Evolutionary conservation across 2,113 vertebrate species (phyloP), one percentile per base, ranked within the genome.

Genomic region (human (Homo sapiens)): DNA sequence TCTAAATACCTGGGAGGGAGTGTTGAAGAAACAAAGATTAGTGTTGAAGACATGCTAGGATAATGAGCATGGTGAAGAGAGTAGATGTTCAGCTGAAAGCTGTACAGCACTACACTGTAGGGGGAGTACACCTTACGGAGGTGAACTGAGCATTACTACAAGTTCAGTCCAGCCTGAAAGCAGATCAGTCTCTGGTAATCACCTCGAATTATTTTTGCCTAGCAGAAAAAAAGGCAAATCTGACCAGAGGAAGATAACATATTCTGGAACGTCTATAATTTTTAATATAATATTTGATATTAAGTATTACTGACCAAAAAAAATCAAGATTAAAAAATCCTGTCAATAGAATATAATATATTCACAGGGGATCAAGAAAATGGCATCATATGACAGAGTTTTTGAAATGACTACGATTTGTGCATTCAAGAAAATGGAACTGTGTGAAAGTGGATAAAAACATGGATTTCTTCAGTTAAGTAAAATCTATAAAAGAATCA

Each of bases 91-190:
- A 22, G 0, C 20, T 85, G 59, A 52, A 86, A 82, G 68, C 9
- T 23, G 1, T 48, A 8, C 0, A 35, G 20, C 25, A 35, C 30
- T 18, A 0, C 0, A 61, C 8, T 9, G 4, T 35, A n/a, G 10
- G 12, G 27, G 38, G 8, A 35, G 27, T 11, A 11, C n/a, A 27
- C 6, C 27, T 6, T 92, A 3, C 2, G 14, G 23, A 43, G 30
- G 14, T 55, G 25, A 55, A 43, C 23, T 30, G 61, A 66, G 45
- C 6, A 22, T 66, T 64, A 2, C 20, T 59, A 16, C 64, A 88
- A 50, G 45, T 64, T 6, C 8, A 95, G 10, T 38, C 11, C 8
- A 52, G 11, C 14, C 48, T 92, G 64, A 80, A 50, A 76, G 86
- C 35, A 50, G 4, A 12, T 83, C 38, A 40, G 17, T 75, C 5